Evolutionary conservation across 2,797 vertebrate genomes (phyloP), one percentile per base, ranked within the genome.

Genomic region (Epinephelus awoara): DNA sequence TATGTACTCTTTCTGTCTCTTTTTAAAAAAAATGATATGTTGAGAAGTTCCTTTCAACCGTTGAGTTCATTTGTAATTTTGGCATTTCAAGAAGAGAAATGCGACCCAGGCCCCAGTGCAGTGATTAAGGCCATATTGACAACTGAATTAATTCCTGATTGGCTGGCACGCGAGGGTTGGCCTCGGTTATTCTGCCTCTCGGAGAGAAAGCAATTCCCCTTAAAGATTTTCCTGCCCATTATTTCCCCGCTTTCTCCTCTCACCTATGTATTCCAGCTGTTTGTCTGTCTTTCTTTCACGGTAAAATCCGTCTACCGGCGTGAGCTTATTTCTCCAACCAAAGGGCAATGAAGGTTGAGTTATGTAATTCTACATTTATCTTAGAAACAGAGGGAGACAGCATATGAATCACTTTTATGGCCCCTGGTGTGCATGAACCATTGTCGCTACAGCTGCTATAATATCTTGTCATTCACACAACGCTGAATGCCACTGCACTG

Each of bases 101-200:
- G 78, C 19, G 25, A 85, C 78, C 83, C 76, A 38, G 83, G 76
- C 74, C 52, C 21, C 85, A 69, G 66, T 29, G 21, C 58, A 83
- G 84, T 90, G 88, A 94, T 94, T 92, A 93, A 92, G 85, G 80
- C 79, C 84, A 84, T 91, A 94, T 92, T 90, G 91, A 93, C 84
- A 85, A 66, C 46, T 85, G 78, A 91, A 92, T 94, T 92, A 81
- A 92, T 93, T 86, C 74, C 77, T 89, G 90, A 92, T 93, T 92
- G 90, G 86, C 79, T 84, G 67, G 79, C 65, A 77, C 2, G 3
- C 40, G 5, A 77, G 63, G 56, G 74, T 69, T 70, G 78, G 82
- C 72, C 88, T 85, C 34, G 44, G 66, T 82, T 82, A 73, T 75
- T 62, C 52, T 38, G 67, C 79, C 54, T 79, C 77, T 82, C 75